These are phyloP conservation scores for Gymnothorax javanicus DNA, from an alignment of 2,797 vertebrate genomes.

Conservation along the genomic window DNA sequence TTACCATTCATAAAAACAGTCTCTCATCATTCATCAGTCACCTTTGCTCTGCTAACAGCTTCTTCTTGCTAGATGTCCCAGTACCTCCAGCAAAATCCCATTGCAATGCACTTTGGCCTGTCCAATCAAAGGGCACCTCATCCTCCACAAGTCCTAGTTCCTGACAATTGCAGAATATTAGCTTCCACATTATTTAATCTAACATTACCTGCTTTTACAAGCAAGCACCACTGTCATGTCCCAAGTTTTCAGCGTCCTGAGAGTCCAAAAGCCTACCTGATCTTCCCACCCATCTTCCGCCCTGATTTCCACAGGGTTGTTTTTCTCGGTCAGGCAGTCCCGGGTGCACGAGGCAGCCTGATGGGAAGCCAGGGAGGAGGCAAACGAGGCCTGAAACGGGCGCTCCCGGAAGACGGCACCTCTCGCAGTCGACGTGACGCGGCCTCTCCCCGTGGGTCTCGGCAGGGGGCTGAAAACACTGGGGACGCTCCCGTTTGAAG, in stretches of 20 bases:
- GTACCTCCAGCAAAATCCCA: not conserved
- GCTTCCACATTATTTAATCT: not conserved
- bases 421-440: conserved; percentile 46
- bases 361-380: not conserved
- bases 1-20: not conserved
- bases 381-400: not conserved
- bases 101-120: not conserved
- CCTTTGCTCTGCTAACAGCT: not conserved
- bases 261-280: not conserved
- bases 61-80: not conserved
- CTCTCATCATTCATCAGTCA: not conserved
- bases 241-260: not conserved
- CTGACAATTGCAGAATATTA: not conserved
- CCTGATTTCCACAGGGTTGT: not conserved
- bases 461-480: conserved; percentile 70
- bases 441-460: conserved; percentile 62
- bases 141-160: not conserved
- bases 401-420: not conserved
- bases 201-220: not conserved
- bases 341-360: not conserved
- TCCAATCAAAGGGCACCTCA: not conserved
- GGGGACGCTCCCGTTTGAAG: conserved; percentile 75
- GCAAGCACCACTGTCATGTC: not conserved
- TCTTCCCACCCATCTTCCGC: not conserved
- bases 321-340: not conserved